Base-by-base conservation (phyloP, 2,113 vertebrate genomes). In the Salminus brasiliensis region DNA sequence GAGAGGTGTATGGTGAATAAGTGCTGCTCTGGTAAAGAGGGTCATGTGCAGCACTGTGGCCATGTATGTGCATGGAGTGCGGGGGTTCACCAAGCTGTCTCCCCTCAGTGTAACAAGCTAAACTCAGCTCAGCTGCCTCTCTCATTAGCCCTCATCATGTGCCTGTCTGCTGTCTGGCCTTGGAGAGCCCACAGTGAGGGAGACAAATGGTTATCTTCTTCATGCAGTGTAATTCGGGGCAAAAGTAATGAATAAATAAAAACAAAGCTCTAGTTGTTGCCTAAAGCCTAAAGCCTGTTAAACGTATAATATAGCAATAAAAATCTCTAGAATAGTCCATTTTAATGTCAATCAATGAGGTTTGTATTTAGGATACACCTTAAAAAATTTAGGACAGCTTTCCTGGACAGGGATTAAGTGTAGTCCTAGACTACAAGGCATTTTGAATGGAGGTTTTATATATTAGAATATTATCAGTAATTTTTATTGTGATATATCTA, bases 81-180 rank as follows among this genome's bases (percentile, higher is more conserved):
- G 59, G 67, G 57, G 27, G 32, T 65, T 66, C 69, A 29, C 59
- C 25, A 41, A 23, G 30, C 41, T 36, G 29, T 72, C 57, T 72
- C 15, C n/a, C 66, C 57, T 63, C 68, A 72, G 45, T 62, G 39
- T 70, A 71, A 39, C 43, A 34, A 53, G 32, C 69, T 63, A 79
- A 79, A 79, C 45, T 72, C 65, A 63, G 43, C 77, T 72, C 77
- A 79, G 68, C 57, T 79, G 59, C 69, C 55, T 63, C 32, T 29
- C 32, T 72, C 59, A 79, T 79, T 79, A 79, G 59, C 25, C 27
- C 59, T 72, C 63, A 79, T 79, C 78, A 79, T 72, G 70, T 79
- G 68, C 59, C 45, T 66, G 78, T 79, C 59, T 79, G 69, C 69
- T 73, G 69, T 79, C 70, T 79, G 60, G 69, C 59, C 32, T 55